A percentile compares a stretch with the other conserved stretches of the same genome.
Conservation (phyloP, 2,888 invertebrate species). For the Colletes collaris region DNA sequence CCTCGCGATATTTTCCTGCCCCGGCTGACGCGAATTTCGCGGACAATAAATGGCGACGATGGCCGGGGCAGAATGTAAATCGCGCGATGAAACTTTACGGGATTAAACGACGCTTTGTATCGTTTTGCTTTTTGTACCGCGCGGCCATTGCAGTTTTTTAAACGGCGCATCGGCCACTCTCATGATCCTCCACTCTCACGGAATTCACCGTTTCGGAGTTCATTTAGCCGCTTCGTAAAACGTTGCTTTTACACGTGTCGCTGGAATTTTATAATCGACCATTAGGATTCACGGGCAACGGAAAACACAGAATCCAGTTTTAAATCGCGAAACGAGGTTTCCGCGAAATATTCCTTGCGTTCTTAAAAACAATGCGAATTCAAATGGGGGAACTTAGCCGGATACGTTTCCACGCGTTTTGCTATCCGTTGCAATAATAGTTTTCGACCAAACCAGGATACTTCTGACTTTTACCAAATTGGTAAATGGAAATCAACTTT, state of each 20-base stretch:
- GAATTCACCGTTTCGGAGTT: slow-evolving; percentile 37
- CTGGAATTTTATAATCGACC: slow-evolving; percentile 47
- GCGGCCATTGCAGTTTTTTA: slow-evolving; percentile 30
- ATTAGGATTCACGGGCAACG: slow-evolving; percentile 19
- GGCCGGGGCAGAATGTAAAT: slow-evolving; percentile 39
- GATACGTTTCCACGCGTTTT: background rate
- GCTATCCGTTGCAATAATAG: too few species aligned
- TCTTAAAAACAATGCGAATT: background rate
- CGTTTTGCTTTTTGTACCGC: slow-evolving; percentile 28
- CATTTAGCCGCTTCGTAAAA: slow-evolving; percentile 46
- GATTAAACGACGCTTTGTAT: slow-evolving; percentile 50
- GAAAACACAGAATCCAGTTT: slow-evolving; percentile 11
- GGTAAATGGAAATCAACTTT: too few species aligned
- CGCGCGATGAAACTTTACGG: slow-evolving; percentile 33
- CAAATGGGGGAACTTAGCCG: background rate
- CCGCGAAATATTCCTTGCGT: background rate
- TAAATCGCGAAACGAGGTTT: slow-evolving; percentile 5
- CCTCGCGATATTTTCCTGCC: background rate
- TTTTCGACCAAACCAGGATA: too few species aligned
- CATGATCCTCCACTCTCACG: background rate
- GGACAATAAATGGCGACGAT: slow-evolving; percentile 34
- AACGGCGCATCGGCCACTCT: slow-evolving; percentile 8
- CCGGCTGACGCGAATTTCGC: slow-evolving; percentile 20
- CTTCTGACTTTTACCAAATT: too few species aligned
- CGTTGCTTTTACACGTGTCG: slow-evolving; percentile 12